phyloP scores from a whole-genome alignment of 2,113 vertebrate species.

The Cyphomyrus plagiostoma region DNA sequence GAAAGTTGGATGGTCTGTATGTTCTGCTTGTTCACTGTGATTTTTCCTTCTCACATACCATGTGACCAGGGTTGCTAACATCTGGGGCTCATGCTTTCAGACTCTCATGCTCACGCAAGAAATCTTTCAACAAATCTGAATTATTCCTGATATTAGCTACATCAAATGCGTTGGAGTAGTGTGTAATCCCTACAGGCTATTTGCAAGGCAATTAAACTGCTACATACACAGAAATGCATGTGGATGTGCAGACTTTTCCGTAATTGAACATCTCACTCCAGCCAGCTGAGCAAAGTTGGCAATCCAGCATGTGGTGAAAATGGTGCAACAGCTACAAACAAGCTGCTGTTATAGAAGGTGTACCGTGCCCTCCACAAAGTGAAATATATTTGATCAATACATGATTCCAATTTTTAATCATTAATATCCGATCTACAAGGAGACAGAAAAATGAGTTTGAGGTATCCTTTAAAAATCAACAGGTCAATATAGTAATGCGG shows the following conservation, averaged over 20 bases:
- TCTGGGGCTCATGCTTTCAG: background rate
- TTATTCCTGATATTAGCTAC: background rate
- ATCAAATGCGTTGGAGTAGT: background rate
- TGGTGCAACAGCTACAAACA: background rate
- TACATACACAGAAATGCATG: background rate
- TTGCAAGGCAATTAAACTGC: background rate
- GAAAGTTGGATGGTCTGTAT: background rate
- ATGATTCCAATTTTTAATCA: background rate
- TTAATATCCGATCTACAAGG: background rate
- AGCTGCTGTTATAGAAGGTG: background rate
- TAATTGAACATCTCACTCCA: background rate
- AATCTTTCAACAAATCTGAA: background rate
- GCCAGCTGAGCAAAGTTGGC: background rate
- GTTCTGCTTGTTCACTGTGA: background rate
- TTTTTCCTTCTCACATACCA: background rate
- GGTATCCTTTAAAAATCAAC: background rate
- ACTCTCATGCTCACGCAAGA: background rate
- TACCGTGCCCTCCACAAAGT: background rate
- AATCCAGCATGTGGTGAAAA: background rate
- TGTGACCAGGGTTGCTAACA: background rate
- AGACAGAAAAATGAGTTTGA: background rate
- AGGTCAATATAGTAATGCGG: background rate
- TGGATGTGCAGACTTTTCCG: background rate
- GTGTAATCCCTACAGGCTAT: background rate
- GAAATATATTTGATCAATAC: background rate